These are phyloP conservation scores for Brachypteracias leptosomus DNA, from an alignment of 2,113 vertebrate genomes.

Conservation along the genomic window DNA sequence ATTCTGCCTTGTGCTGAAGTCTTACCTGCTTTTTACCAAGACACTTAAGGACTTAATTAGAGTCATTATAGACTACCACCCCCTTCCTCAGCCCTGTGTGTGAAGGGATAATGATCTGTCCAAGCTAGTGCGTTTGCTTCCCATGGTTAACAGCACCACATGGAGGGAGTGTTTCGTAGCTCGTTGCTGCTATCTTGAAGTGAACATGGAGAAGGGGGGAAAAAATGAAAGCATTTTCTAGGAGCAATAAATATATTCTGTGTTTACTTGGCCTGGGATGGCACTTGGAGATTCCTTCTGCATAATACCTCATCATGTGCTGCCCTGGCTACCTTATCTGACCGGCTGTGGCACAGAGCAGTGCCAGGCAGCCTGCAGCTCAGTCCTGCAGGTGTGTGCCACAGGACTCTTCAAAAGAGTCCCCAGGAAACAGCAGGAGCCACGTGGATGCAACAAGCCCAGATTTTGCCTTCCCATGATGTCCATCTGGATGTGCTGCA, in stretches of 20 bases:
- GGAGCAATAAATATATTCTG: background rate
- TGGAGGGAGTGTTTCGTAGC: background rate
- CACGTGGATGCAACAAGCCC: fast-evolving
- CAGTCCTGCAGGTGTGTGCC: background rate
- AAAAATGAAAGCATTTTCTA: background rate
- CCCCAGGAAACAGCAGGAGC: background rate
- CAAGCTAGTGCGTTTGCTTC: background rate
- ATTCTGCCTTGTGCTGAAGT: conserved; percentile 54
- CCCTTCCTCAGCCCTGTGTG: background rate
- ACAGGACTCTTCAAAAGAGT: background rate
- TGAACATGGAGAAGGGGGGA: background rate
- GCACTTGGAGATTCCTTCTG: background rate
- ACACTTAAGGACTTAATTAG: conserved; percentile 65
- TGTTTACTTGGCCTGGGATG: background rate
- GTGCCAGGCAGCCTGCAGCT: background rate
- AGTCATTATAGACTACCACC: conserved; percentile 42
- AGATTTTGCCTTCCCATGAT: fast-evolving
- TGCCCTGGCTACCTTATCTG: background rate
- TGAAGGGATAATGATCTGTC: conserved; percentile 55
- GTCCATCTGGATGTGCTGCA: background rate
- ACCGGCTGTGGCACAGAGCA: fast-evolving
- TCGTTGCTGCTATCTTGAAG: background rate
- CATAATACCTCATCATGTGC: fast-evolving
- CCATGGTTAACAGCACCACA: background rate
- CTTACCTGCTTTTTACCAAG: conserved; percentile 58